Evolutionary conservation across 2,888 invertebrate species (phyloP).

Genomic region (Ennomos erosarius): DNA sequence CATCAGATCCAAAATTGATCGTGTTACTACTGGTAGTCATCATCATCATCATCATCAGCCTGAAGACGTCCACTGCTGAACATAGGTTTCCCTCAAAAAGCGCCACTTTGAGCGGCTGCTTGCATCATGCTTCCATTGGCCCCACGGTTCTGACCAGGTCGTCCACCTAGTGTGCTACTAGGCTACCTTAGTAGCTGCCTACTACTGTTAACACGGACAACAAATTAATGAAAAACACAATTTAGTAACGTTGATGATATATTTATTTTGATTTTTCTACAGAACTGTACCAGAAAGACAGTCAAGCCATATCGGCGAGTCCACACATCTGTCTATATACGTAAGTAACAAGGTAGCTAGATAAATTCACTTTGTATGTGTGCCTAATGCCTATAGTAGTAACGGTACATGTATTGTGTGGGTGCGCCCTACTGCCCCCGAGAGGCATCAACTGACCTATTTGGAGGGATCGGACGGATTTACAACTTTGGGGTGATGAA

Average conservation of each 20-base stretch:
- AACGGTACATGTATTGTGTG: conserved; percentile 4
- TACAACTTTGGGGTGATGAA: conserved; percentile 26
- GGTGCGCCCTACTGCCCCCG: conserved; percentile 59
- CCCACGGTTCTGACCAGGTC: too few relatives aligned
- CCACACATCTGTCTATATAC: conserved; percentile 44
- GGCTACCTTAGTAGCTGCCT: too few relatives aligned
- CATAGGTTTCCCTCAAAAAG: too few relatives aligned
- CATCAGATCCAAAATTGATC: too few relatives aligned
- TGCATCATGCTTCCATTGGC: too few relatives aligned
- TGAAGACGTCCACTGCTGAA: too few relatives aligned
- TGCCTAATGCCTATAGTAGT: conserved; percentile 23
- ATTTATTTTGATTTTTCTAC: conserved; percentile 26
- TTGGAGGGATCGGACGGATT: conserved; percentile 40
- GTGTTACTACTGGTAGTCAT: too few relatives aligned
- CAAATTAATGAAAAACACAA: too few relatives aligned
- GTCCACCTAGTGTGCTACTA: too few relatives aligned
- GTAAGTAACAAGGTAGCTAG: conserved; percentile 28
- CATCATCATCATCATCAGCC: too few relatives aligned
- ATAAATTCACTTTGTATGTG: conserved; percentile 18
- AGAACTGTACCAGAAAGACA: conserved; percentile 42
- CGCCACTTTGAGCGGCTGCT: too few relatives aligned
- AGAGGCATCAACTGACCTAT: conserved; percentile 55
- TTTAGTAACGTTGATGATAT: neutral
- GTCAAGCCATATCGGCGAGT: conserved; percentile 36
- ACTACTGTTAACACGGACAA: too few relatives aligned